A percentile compares a stretch with the other conserved stretches of the same genome.
These are phyloP conservation scores for Gallinago media DNA, from an alignment of 2,113 vertebrate species.

Conservation along the genomic window DNA sequence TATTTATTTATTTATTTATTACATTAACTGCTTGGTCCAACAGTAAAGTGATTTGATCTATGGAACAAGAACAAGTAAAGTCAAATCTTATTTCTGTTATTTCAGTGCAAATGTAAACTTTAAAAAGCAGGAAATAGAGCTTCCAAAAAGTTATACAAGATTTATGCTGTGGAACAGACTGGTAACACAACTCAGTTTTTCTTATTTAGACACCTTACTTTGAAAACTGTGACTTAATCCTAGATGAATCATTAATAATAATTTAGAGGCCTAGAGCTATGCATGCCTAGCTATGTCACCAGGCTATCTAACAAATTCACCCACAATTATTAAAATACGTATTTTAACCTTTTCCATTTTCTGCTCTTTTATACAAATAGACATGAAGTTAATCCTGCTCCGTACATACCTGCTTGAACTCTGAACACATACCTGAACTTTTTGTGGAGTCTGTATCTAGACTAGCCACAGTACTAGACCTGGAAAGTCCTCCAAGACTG, in stretches of 20 bases:
- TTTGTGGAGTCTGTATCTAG: constrained; percentile 97
- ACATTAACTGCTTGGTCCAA: neutral
- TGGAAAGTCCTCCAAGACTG: constrained; percentile 96
- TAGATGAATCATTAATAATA: neutral
- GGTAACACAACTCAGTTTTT: neutral
- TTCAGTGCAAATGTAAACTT: neutral
- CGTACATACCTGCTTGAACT: neutral
- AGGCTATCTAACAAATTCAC: neutral
- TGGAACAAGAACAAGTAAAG: neutral
- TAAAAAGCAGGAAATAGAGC: neutral
- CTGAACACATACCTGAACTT: constrained; percentile 87
- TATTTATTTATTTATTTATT: neutral
- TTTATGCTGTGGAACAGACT: neutral
- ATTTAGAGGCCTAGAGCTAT: neutral
- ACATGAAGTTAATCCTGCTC: neutral
- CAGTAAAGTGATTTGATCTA: neutral
- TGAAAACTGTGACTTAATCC: neutral
- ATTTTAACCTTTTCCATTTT: neutral
- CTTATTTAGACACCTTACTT: neutral
- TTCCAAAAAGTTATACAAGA: neutral
- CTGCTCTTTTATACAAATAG: neutral
- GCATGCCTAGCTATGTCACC: neutral
- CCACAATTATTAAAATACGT: neutral
- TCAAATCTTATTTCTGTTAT: neutral
- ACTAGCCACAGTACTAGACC: constrained; percentile 97